Evolutionary conservation across 1,140 invertebrate genomes (phyloP), one percentile per base, ranked within the genome.

Genomic region (Acromyrmex charruanus): DNA sequence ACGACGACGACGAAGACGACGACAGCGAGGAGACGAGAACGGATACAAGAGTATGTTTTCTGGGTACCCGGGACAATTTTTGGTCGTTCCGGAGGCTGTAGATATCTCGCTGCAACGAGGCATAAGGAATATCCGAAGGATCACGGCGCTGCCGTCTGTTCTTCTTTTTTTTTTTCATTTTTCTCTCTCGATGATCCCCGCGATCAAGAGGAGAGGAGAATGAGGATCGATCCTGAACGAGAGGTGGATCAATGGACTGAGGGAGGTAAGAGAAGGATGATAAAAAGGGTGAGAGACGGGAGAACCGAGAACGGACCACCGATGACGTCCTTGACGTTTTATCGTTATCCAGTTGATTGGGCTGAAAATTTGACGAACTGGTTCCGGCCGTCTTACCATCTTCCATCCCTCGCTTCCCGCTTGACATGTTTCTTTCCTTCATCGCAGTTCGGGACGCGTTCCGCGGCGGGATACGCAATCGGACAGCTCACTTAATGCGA

Each of bases 311-410:
- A 87, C 77, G 85, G 77, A 88, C 87, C 77, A 58, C 31, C 79
- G 80, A 69, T 74, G 71, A 66, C 74, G 75, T 91, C 84, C 66
- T 87, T 81, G 63, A 55, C 72, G 87, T 91, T 91, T 89, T 91
- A 91, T 91, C 88, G 82, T 91, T 85, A 89, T 85, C 77, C 90
- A 74, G 77, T 86, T 88, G 89, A 91, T 91, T 88, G 87, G 87
- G 49, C 59, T 86, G 84, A 89, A 89, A 91, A 89, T 90, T 90
- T 91, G 87, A 91, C 87, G 90, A 90, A 91, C 89, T 89, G 86
- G 90, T 89, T 91, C 87, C 86, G 77, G 63, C 63, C 61, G 80
- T 55, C 65, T 77, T 61, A 51, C 55, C 53, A 14, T 58, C 63
- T 53, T 44, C 87, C 74, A 21, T 28, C 39, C 77, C 84, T 63